Evolutionary conservation across 1,140 invertebrate genomes (phyloP), one percentile per base, ranked within the genome.

Genomic region (Pemphigus obesinymphae): DNA sequence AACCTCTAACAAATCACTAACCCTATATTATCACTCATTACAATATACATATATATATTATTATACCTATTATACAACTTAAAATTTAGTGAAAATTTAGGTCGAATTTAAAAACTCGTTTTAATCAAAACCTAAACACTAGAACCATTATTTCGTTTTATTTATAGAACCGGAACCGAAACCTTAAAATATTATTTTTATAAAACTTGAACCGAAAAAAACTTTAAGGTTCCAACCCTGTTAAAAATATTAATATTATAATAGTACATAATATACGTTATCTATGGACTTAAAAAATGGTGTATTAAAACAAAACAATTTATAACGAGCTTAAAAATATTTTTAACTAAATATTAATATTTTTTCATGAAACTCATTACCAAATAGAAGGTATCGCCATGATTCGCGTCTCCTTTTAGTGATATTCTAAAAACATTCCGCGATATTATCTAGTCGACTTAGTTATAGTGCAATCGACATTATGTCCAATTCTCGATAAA

Each of bases 401-500:
- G n/a, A 11, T 72, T 29, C 2, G 26, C 26, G 15, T 72, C 26
- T 7, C 6, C 23, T 48, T 45, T 29, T 72, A 72, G 68, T 48
- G 68, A 72, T 72, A n/a, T 0, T 26, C 17, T 31, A 2, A n/a
- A n/a, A 29, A 1, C 43, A 72, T 72, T 72, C 43, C 68, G 29
- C 29, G 26, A 26, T 48, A 20, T 5, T 45, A 48, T 72, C 68
- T 72, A 72, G 68, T 72, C 68, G 48, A 29, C 11, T 23, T 72
- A 72, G 40, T 48, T 72, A n/a, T n/a, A 48, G 68, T 72, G 68
- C 68, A 72, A 72, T 72, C 68, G 68, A 72, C 68, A 29, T 29
- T 29, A 72, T 29, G 68, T 72, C 29, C 29, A 72, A 72, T 17
- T 48, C 8, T 1, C 15, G 26, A 43, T 13, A 48, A 61, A 61